Evolutionary conservation across 2,113 vertebrate genomes (phyloP), one percentile per base, ranked within the genome.

Genomic region (Gila orcuttii): DNA sequence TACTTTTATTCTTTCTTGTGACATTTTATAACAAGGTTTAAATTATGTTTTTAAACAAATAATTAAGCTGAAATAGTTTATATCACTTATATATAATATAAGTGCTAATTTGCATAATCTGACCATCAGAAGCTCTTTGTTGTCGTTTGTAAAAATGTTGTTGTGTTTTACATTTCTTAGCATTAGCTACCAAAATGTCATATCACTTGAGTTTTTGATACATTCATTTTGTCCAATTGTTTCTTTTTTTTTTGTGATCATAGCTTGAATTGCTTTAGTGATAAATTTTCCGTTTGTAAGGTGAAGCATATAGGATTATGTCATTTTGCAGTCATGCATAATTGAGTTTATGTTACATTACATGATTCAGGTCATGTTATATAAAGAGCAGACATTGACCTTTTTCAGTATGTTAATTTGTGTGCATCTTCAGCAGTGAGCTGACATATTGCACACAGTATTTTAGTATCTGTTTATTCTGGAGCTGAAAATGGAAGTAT

Each of bases 391-490:
- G 10, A 17, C 36, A 60, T n/a, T 80, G n/a, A 47, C 55, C 42
- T 47, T 71, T 39, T 60, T 23, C 17, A 13, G 55, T 62, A 59
- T 62, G 52, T 31, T 71, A 59, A 50, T 31, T 2, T 8, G 2
- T 77, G 88, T 74, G 86, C 19, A 47, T 74, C 84, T 86, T 75
- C 84, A 77, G 85, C 86, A 25, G 87, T 52, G 75, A 85, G 62
- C 84, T 90, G 86, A 84, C 66, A 57, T 59, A 83, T 68, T 82
- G 84, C 50, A 87, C 77, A 80, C 71, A 77, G 82, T 89, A 87
- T 91, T 93, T 88, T 87, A 91, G 88, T 23, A 85, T 85, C 81
- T 91, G 90, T 93, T 93, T 90, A 86, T 57, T 39, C 92, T 94
- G 92, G 93, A 93, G 88, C 79, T 68, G 79, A 81, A 80, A 73